These are phyloP conservation scores for Lepilemur ruficaudatus DNA, from an alignment of 2,797 vertebrate genomes.

Conservation along the genomic window DNA sequence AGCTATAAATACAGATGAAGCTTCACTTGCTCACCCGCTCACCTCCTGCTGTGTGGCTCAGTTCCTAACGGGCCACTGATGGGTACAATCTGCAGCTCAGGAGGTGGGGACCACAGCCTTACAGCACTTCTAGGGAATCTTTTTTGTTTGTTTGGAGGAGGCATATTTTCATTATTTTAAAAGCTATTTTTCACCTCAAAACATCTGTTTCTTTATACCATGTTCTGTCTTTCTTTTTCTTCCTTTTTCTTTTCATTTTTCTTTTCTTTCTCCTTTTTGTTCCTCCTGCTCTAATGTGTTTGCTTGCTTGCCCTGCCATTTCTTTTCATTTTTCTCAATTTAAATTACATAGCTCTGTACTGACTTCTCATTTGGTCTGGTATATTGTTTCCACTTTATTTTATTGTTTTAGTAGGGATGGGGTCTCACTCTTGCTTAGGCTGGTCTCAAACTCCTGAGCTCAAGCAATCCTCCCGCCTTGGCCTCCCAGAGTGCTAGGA, in stretches of 20 bases:
- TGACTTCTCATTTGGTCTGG: background rate
- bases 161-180: constrained; percentile 17
- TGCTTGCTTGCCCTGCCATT: background rate
- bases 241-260: background rate
- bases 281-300: background rate
- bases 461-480: no score
- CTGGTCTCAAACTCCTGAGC: no score
- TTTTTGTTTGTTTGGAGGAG: background rate
- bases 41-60: no score
- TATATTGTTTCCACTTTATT: background rate
- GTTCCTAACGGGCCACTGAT: no score
- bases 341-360: background rate
- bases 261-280: background rate
- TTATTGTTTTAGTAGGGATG: no score
- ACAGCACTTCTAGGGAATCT: background rate
- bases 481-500: no score
- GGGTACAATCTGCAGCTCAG: no score
- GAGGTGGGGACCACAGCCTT: background rate
- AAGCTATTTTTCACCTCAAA: background rate
- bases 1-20: no score
- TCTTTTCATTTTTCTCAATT: background rate
- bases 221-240: background rate
- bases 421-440: no score
- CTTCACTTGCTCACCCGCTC: no score
- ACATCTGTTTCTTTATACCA: background rate